phyloP scores from a whole-genome alignment of 1,140 invertebrate species.

The Vanessa tameamea region DNA sequence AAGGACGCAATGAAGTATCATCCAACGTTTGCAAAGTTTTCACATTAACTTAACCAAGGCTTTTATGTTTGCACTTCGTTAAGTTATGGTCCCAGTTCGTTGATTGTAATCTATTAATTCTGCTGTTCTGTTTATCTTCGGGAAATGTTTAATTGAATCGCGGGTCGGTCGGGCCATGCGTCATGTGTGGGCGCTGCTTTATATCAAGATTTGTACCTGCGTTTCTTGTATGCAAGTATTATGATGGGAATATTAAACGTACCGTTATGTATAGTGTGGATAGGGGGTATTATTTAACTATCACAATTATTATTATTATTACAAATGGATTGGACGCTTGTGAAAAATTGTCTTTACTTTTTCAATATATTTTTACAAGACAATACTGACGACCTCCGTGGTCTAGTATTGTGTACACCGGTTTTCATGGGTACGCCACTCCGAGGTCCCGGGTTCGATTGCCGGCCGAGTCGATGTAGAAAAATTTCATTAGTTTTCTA shows the following conservation, averaged over 20 bases:
- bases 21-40: slow-evolving; percentile 9
- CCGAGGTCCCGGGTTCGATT: too few relatives aligned
- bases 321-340: too few relatives aligned
- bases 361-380: too few relatives aligned
- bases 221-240: not conserved
- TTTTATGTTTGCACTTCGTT: slow-evolving; percentile 45
- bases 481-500: too few relatives aligned
- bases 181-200: slow-evolving; percentile 8
- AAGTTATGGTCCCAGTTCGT: slow-evolving; percentile 44
- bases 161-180: slow-evolving; percentile 28
- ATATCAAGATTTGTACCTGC: slow-evolving; percentile 21
- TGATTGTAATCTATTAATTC: slow-evolving; percentile 55
- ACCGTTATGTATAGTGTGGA: not conserved
- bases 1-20: not conserved
- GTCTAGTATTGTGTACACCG: too few relatives aligned
- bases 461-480: too few relatives aligned
- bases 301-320: too few relatives aligned
- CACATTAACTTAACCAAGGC: slow-evolving; percentile 41
- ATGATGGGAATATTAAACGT: not conserved
- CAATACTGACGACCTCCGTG: too few relatives aligned
- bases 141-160: slow-evolving; percentile 43
- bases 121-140: slow-evolving; percentile 47
- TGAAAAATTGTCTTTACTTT: too few relatives aligned
- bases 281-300: too few relatives aligned
- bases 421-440: too few relatives aligned